A percentile compares a stretch with the other conserved stretches of the same genome.
These are phyloP conservation scores for Hirundichthys speculiger DNA, from an alignment of 2,113 vertebrate genomes.

Conservation along the genomic window DNA sequence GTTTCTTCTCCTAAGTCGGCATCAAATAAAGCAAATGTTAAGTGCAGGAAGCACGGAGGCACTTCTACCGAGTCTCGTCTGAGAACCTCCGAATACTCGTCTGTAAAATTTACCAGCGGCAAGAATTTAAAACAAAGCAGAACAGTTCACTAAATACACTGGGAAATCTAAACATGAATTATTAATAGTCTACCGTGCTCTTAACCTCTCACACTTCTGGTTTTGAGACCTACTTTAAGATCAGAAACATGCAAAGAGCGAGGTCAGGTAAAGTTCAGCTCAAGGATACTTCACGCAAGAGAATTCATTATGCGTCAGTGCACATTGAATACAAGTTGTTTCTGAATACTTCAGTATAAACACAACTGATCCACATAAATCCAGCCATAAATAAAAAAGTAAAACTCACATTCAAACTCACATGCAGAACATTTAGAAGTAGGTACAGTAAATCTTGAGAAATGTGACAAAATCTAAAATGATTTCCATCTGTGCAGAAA, in stretches of 20 bases:
- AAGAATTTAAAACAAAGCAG: constrained; percentile 8
- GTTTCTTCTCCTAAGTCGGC: constrained; percentile 11
- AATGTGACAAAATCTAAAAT: no score
- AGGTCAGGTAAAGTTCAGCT: constrained; percentile 43
- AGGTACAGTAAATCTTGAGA: no score
- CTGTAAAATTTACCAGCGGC: constrained; percentile 10
- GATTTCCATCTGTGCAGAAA: no score
- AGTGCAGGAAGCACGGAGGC: neutral
- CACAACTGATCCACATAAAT: constrained; percentile 1
- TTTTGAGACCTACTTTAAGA: constrained; percentile 27
- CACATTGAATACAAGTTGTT: constrained; percentile 22
- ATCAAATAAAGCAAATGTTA: constrained; percentile 39
- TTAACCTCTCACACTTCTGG: constrained; percentile 24
- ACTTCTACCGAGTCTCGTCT: no score
- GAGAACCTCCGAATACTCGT: constrained; percentile 14
- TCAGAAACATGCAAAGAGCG: constrained; percentile 6
- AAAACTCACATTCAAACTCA: neutral
- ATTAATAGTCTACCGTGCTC: constrained; percentile 5
- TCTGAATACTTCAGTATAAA: constrained; percentile 20
- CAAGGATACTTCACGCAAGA: constrained; percentile 46
- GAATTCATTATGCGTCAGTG: constrained; percentile 23
- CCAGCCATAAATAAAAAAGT: constrained; percentile 12
- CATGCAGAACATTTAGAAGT: neutral
- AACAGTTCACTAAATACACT: constrained; percentile 33
- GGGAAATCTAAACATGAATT: constrained; percentile 26